A percentile compares a stretch with the other conserved stretches of the same genome.
These are phyloP conservation scores for Himalopsyche anomala DNA, from an alignment of 2,888 invertebrate genomes.

Conservation along the genomic window DNA sequence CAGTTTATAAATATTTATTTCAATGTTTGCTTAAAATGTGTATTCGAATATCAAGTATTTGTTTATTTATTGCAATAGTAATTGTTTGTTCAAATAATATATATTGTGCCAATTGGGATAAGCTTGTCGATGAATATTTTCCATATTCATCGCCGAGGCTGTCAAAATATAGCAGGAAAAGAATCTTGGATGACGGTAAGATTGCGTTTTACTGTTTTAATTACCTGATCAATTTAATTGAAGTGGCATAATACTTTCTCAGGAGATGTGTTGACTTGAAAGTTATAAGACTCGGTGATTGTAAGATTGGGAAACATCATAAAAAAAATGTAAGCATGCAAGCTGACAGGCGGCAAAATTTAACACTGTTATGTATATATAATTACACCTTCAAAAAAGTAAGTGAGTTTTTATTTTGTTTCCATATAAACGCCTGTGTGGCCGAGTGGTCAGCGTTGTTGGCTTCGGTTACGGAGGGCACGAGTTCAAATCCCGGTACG, in stretches of 20 bases:
- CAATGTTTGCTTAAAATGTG: neutral
- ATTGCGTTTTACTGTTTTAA: neutral
- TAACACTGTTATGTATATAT: no score
- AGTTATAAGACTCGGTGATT: no score
- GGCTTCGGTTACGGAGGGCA: no score
- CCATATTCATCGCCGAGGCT: slow-evolving; percentile 50
- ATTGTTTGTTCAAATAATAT: slow-evolving; percentile 23
- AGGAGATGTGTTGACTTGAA: neutral
- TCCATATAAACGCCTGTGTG: no score
- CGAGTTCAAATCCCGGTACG: no score
- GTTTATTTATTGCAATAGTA: neutral
- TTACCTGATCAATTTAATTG: neutral
- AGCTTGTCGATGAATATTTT: slow-evolving; percentile 65
- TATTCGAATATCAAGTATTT: neutral
- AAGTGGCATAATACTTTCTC: neutral
- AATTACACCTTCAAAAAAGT: no score
- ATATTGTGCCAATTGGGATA: slow-evolving; percentile 69
- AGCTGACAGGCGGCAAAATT: no score
- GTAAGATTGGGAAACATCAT: no score
- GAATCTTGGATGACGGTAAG: slow-evolving; percentile 41
- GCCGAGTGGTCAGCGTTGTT: no score
- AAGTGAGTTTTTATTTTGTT: no score
- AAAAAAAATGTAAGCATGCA: no score
- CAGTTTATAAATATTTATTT: neutral
- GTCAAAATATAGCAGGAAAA: slow-evolving; percentile 41